These are phyloP conservation scores for Tenthredo distinguenda DNA, from an alignment of 2,888 invertebrate genomes.

Conservation along the genomic window DNA sequence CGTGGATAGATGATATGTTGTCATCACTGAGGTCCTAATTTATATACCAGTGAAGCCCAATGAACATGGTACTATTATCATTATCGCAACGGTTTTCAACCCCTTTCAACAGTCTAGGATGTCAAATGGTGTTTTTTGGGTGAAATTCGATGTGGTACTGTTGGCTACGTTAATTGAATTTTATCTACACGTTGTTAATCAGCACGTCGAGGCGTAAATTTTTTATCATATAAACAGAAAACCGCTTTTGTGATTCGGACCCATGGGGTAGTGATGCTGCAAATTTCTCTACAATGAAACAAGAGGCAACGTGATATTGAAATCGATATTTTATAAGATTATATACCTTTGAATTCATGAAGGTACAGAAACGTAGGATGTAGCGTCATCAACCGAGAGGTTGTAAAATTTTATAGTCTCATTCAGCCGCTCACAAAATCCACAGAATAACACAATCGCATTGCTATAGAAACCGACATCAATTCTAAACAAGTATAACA, in stretches of 20 bases:
- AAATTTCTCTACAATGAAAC: background rate
- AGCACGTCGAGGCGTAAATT: background rate
- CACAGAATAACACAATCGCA: background rate
- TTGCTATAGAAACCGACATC: background rate
- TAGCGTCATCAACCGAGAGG: background rate
- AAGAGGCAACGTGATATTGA: background rate
- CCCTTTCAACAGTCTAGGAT: background rate
- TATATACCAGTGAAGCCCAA: background rate
- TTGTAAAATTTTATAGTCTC: background rate
- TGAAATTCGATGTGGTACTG: background rate
- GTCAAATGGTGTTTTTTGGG: background rate
- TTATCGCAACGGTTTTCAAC: conserved; percentile 21
- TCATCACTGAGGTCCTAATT: conserved; percentile 1
- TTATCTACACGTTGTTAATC: background rate
- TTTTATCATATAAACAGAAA: background rate
- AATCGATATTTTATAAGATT: background rate
- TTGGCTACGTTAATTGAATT: background rate
- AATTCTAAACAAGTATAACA: background rate
- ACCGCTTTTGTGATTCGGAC: background rate
- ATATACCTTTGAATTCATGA: background rate
- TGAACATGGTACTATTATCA: conserved; percentile 17
- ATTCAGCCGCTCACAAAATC: background rate
- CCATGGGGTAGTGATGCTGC: background rate
- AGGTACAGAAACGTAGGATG: background rate
- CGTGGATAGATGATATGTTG: conserved; percentile 19